Evolutionary conservation across 53 echinoderm and acorn worm genomes (phyloP), one percentile per base, ranked within the genome.

Genomic region (Zoroaster sp.): DNA sequence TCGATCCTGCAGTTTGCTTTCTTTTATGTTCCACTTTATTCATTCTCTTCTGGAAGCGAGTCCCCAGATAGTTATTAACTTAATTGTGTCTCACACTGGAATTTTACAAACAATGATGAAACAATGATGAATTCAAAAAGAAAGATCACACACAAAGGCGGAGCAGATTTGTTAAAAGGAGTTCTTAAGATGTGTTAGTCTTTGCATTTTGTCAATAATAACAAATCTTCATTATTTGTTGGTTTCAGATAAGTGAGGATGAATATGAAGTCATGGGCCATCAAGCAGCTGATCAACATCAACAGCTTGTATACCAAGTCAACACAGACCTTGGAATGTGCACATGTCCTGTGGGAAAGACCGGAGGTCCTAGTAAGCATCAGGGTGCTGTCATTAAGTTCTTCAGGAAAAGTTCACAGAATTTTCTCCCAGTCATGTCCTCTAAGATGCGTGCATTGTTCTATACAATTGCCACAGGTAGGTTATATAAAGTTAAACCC

Each of bases 331-430:
- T 92, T 41, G 88, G 82, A 9, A 73, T 35, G 1, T 92, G 92
- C 66, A 70, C 88, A 39, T 92, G 88, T 55, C 73, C 70, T 32
- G 35, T 88, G 8, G 88, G 92, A 1, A 71, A 53, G 23, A 88
- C 87, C 30, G 92, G 87, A 3, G 92, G 47, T 44, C 88, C 87
- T 37, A 88, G 88, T 31, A 91, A 88, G 63, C 88, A 88, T 42
- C 88, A 92, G 46, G 68, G 31, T 0, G 80, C 81, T 5, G 43
- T 91, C 34, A 39, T 91, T 18, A 51, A 71, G 20, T 51, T 44
- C 14, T 70, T 65, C 20, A 39, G 39, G 2, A 45, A 14, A 21
- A 40, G 38, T 23, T 52, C 67, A 40, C 13, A 2, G 69, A 78
- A 91, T 75, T 77, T 77, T 35, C 35, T 87, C 35, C 87, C 79